Evolutionary conservation across 2,797 vertebrate genomes (phyloP), one percentile per base, ranked within the genome.

Genomic region (Microctenopoma stevenorrisi): DNA sequence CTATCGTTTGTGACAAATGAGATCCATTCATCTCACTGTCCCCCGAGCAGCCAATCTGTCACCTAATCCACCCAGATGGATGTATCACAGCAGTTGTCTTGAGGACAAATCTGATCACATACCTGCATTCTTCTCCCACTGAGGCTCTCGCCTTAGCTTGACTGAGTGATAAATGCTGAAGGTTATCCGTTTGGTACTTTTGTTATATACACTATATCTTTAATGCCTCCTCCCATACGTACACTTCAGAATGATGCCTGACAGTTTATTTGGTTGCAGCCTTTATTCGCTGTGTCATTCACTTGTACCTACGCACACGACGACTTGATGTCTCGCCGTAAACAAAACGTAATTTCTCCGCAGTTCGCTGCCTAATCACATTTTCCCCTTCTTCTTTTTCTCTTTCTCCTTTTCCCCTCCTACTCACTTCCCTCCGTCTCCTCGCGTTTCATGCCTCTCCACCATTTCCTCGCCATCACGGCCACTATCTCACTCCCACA

Each of bases 61-160:
- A 91, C 59, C 82, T 79, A 74, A 83, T 91, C 86, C 87, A 78
- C 72, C 75, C 86, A 87, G 90, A 90, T 89, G 86, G 88, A 92
- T 90, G 86, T 68, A 77, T 87, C 82, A 76, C 84, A 80, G 82
- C 82, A 82, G 84, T 83, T 89, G 84, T 91, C 89, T 87, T 81
- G 68, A 86, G 90, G 91, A 91, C 86, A 90, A 89, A 90, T 90
- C 88, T 87, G 85, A 89, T 90, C 85, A 69, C 86, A 83, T 83
- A 83, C 87, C 88, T 89, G 86, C 78, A 84, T 86, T 64, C 72
- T 72, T 76, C 82, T 87, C 82, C 88, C 65, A 40, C 83, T 10
- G 82, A 81, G 81, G 13, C 83, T 77, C 79, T 74, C 54, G 82
- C 86, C 88, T 78, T 43, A 67, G 82, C 72, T 61, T 71, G 79